Evolutionary conservation across 2,113 vertebrate species (phyloP).

Genomic region (Grammomys dolichurus): DNA sequence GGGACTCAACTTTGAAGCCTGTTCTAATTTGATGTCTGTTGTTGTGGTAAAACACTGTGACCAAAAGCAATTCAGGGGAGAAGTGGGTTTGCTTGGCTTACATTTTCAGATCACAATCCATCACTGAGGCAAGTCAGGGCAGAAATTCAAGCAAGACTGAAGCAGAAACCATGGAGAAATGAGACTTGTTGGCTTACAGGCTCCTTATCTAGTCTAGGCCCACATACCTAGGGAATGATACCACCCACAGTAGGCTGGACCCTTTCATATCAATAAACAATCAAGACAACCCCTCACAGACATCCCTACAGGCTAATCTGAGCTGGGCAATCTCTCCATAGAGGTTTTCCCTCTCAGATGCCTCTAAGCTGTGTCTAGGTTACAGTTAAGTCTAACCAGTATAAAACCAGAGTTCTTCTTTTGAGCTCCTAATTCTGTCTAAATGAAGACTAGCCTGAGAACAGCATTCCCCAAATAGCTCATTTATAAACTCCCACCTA

Average conservation of each 20-base stretch:
- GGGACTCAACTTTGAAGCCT: background rate
- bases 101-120: background rate
- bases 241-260: background rate
- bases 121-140: background rate
- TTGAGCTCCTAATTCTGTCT: background rate
- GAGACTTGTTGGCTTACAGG: background rate
- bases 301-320: too few species aligned
- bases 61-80: background rate
- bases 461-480: background rate
- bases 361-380: background rate
- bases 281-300: background rate
- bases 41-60: background rate
- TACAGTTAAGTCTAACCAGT: background rate
- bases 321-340: background rate
- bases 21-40: background rate
- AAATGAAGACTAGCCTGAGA: background rate
- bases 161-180: background rate
- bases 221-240: too few species aligned
- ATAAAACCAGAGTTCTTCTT: background rate
- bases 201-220: too few species aligned
- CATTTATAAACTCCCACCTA: background rate
- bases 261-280: background rate
- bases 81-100: background rate
- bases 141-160: background rate
- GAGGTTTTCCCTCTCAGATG: background rate